Conservation (phyloP, 2,888 invertebrate species). For the Cecidostiba fungosa region DNA sequence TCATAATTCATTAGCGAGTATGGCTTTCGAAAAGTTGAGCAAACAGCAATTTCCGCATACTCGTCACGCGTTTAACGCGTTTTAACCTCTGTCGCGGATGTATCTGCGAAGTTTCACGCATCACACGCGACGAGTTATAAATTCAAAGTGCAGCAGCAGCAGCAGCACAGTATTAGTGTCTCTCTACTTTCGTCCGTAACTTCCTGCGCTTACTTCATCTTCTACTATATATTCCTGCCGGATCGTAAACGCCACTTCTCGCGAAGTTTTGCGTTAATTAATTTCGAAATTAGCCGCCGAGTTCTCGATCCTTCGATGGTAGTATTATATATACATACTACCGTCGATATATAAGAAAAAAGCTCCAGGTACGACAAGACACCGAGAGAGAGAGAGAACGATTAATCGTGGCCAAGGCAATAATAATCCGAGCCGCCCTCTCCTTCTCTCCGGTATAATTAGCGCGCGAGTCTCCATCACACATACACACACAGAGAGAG, state of each 20-base stretch:
- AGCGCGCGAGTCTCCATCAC: background rate
- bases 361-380: background rate
- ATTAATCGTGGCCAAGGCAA: background rate
- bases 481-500: background rate
- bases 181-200: conserved; percentile 11
- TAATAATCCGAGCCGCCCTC: conserved; percentile 46
- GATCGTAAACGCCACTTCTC: background rate
- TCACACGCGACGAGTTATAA: conserved; percentile 32
- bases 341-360: too few relatives aligned
- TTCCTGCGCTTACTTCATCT: conserved; percentile 37
- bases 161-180: background rate
- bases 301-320: too few relatives aligned
- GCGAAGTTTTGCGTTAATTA: conserved; percentile 22
- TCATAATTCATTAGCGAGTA: conserved; percentile 36
- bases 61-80: conserved; percentile 41
- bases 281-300: background rate
- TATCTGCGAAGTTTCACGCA: conserved; percentile 41
- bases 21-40: conserved; percentile 37
- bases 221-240: conserved; percentile 1
- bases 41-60: conserved; percentile 58
- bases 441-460: conserved; percentile 7
- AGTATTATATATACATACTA: too few relatives aligned
- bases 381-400: too few relatives aligned
- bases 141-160: conserved; percentile 26
- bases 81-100: conserved; percentile 4